Evolutionary conservation across 2,888 invertebrate species (phyloP), one percentile per base, ranked within the genome.

Genomic region (Metacarcinus magister): DNA sequence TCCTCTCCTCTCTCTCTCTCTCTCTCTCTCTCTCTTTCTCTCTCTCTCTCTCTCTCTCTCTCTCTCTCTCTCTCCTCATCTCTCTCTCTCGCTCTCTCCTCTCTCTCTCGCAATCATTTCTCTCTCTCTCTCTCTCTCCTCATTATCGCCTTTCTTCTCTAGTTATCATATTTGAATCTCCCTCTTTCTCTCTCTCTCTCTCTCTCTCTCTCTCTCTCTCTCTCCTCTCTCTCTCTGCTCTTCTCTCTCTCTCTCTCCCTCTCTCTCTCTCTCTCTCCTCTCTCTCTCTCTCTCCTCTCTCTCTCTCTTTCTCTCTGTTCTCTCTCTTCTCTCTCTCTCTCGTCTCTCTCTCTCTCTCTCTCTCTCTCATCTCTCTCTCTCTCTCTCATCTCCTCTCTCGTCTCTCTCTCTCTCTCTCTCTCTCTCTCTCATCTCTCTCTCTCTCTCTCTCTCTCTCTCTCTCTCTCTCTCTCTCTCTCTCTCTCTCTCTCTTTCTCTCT

Each of bases 201-300:
- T 60, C 67, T 60, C 39, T 93, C 93, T 46, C 5, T 46, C 93
- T 2, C 54, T 95, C 67, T 95, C 95, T 95, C 54, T 54, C 93
- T 93, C 54, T 60, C 60, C 54, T n/a, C 44, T 39, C 89, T 89
- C 43, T 89, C 89, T 89, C 89, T 43, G 10, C 13, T 10, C 32
- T 32, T 43, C 89, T 43, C 89, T 43, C 89, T 43, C 89, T 43
- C 89, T 39, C 89, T 43, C 89, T 89, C 89, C 13, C 89, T 39
- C 89, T 13, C 32, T 13, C 32, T 28, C 7, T 7, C 23, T 23
- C 23, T 19, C 23, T 23, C 23, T 23, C 23, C 28, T 28, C 82
- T 82, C 82, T 28, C 82, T 28, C 82, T 82, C 82, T 28, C 28
- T 28, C 82, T 82, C 82, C n/a, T 82, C 82, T n/a, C 28, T 28